Percentiles rank a stretch among this genome's conserved stretches.
Evolutionary conservation across 2,888 invertebrate genomes (phyloP).

Genomic region (Hesperia comma): DNA sequence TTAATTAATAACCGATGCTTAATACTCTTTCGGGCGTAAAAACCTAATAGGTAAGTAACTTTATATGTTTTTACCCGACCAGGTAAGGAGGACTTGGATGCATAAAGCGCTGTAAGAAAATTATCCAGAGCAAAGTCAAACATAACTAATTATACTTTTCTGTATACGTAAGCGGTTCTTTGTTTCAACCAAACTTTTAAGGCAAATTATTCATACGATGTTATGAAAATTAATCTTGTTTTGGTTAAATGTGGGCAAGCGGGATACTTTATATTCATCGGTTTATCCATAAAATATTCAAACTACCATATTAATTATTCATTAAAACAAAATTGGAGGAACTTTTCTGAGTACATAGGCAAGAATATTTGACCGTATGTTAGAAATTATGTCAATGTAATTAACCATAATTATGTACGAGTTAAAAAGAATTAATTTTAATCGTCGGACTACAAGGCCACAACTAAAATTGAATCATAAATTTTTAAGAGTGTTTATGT

Average conservation of each 20-base stretch:
- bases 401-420: neutral
- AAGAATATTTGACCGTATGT: neutral
- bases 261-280: constrained; percentile 10
- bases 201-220: constrained; percentile 9
- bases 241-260: neutral
- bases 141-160: neutral
- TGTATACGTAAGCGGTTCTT: neutral
- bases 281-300: constrained; percentile 4
- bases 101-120: too few relatives aligned
- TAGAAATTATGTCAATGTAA: neutral
- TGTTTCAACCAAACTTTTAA: neutral
- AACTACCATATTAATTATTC: constrained; percentile 8
- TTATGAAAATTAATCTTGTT: constrained; percentile 7
- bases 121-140: neutral
- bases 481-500: too few relatives aligned
- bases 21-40: too few relatives aligned
- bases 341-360: neutral
- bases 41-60: too few relatives aligned
- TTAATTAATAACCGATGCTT: too few relatives aligned
- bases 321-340: neutral
- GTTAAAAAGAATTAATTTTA: neutral
- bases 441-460: neutral
- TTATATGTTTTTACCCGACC: too few relatives aligned
- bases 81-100: too few relatives aligned
- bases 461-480: neutral